Percentiles rank a stretch among this genome's conserved stretches.
phyloP scores from a whole-genome alignment of 2,113 vertebrate genomes.

The Puffinus mauretanicus region DNA sequence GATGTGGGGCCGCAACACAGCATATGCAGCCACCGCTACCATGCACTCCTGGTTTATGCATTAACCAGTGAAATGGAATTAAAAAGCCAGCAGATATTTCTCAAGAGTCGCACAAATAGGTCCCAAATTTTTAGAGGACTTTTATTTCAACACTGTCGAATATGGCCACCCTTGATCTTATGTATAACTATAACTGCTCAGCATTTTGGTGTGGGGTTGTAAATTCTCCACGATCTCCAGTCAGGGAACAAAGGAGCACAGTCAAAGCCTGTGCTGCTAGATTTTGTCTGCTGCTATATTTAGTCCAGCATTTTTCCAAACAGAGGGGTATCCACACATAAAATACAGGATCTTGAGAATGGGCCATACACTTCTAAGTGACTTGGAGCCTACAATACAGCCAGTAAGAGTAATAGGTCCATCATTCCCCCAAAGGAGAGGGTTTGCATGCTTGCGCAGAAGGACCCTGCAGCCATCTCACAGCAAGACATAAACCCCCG shows the following conservation, averaged over 20 bases:
- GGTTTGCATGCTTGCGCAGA: not conserved
- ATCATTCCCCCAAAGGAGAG: not conserved
- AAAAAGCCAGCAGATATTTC: not conserved
- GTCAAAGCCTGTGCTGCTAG: not conserved
- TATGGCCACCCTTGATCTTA: not conserved
- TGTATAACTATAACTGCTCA: not conserved
- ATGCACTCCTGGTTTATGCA: not conserved
- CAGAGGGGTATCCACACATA: not conserved
- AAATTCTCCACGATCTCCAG: not conserved
- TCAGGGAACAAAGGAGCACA: not conserved
- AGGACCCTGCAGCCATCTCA: not conserved
- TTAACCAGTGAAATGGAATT: not conserved
- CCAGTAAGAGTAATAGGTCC: not conserved
- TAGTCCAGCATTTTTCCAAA: not conserved
- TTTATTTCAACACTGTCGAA: not conserved
- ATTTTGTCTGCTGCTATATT: not conserved
- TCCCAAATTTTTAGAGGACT: not conserved
- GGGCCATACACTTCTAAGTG: not conserved
- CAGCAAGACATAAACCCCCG: not conserved
- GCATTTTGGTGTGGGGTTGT: not conserved
- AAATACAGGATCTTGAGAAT: not conserved
- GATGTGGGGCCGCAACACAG: accelerated
- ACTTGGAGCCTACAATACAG: not conserved
- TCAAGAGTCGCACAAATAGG: not conserved
- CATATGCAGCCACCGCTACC: not conserved